Evolutionary conservation across 2,113 vertebrate genomes (phyloP), one percentile per base, ranked within the genome.

Genomic region (Muntiacus reevesi): DNA sequence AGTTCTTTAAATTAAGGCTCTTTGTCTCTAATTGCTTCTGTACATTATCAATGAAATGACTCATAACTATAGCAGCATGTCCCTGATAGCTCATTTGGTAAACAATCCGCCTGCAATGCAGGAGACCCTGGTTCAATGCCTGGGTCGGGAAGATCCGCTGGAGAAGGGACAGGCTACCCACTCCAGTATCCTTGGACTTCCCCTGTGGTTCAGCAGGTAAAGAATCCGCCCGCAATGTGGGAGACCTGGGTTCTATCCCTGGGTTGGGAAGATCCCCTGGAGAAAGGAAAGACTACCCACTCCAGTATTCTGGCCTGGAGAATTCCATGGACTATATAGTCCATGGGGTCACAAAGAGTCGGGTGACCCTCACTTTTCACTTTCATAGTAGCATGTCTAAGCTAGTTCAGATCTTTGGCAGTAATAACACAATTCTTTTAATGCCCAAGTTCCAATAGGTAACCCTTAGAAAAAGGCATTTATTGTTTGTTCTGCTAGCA

Each of bases 401-500:
- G 74, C 89, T 74, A 94, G 86, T 93, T 92, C 28, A 87, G 91
- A 52, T 33, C n/a, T 64, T 79, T 89, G 62, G 95, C 93, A 97
- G 83, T n/a, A 83, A 83, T n/a, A 71, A 71, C 15, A 55, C 25
- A 17, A 40, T 94, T 71, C 25, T 83, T 94, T 95, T 47, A 86
- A 79, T 36, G 93, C 85, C 76, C 86, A 82, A 45, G 64, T 27
- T 91, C 82, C 88, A 84, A 3, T 36, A 87, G 50, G 67, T 25
- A 85, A 40, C 45, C 57, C 87, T 97, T 92, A 86, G 91, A 92
- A 92, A 93, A 96, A 94, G 62, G 62, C 87, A 64, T 74, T 78
- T 89, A 60, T 89, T 96, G 79, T 97, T 94, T 94, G 91, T 60
- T 94, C 62, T 89, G 91, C 81, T 95, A 40, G 74, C 64, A 92